Conservation (phyloP, 2,113 vertebrate species). For the Tetraodon nigroviridis region DNA sequence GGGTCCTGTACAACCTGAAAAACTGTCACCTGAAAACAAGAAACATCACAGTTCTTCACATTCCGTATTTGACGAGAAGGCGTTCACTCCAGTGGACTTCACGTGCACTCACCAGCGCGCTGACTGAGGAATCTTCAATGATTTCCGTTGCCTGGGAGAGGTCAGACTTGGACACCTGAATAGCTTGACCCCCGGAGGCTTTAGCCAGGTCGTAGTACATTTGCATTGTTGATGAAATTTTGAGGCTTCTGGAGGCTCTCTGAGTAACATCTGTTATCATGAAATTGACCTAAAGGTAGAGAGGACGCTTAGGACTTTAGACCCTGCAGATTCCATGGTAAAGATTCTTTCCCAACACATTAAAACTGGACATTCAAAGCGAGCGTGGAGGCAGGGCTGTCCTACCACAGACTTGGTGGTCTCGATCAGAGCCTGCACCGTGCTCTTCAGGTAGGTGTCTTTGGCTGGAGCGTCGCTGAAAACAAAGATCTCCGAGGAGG, state of each 20-base stretch:
- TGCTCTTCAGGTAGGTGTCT: conserved; percentile 51
- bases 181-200: conserved; percentile 65
- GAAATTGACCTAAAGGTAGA: conserved; percentile 60
- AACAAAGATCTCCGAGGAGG: conserved; percentile 67
- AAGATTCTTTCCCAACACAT: too few species aligned
- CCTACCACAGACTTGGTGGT: conserved; percentile 62
- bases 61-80: background rate
- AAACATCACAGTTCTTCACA: background rate
- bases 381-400: background rate
- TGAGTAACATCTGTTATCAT: conserved; percentile 53
- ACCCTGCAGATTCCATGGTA: too few species aligned
- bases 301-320: too few species aligned
- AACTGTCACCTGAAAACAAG: conserved; percentile 61
- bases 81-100: background rate
- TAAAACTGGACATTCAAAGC: too few species aligned
- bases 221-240: background rate
- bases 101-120: conserved; percentile 47
- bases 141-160: conserved; percentile 53
- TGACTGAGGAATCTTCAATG: conserved; percentile 51
- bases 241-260: conserved; percentile 7
- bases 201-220: conserved; percentile 62
- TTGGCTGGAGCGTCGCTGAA: conserved; percentile 72
- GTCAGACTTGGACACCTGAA: conserved; percentile 53
- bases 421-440: conserved; percentile 59
- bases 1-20: conserved; percentile 56